phyloP scores from a whole-genome alignment of 2,797 vertebrate genomes.

The Alfaro cultratus region DNA sequence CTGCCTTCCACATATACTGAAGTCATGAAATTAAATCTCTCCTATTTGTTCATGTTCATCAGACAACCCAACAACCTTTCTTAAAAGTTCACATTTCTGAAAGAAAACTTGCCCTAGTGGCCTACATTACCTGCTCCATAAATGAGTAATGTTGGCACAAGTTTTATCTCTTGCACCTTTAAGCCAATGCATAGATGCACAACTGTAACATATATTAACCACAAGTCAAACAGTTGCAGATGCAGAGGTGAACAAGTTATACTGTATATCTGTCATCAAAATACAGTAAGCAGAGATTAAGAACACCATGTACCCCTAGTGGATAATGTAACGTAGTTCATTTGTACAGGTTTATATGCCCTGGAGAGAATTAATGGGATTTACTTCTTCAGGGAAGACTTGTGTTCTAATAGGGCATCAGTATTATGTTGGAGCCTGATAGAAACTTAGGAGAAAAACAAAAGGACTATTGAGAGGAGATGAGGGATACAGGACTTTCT shows the following conservation, averaged over 20 bases:
- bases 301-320: slow-evolving; percentile 18
- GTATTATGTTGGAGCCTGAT: slow-evolving; percentile 52
- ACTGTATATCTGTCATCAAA: slow-evolving; percentile 11
- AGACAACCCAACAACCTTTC: slow-evolving; percentile 25
- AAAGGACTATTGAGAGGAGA: background rate
- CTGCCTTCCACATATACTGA: background rate
- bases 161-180: background rate
- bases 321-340: slow-evolving; percentile 10
- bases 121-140: background rate
- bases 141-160: background rate
- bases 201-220: background rate
- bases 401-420: slow-evolving; percentile 35
- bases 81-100: slow-evolving; percentile 8
- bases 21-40: background rate
- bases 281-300: background rate
- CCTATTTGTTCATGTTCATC: slow-evolving; percentile 25
- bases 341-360: slow-evolving; percentile 26
- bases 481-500: slow-evolving; percentile 57
- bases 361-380: slow-evolving; percentile 29
- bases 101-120: background rate
- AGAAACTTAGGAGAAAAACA: slow-evolving; percentile 32
- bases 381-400: slow-evolving; percentile 36
- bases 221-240: slow-evolving; percentile 8
- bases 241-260: slow-evolving; percentile 5
- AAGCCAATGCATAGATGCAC: background rate